A percentile compares a stretch with the other conserved stretches of the same genome.
These are phyloP conservation scores for Nyctereutes procyonoides DNA, from an alignment of 2,113 vertebrate species.

Conservation along the genomic window DNA sequence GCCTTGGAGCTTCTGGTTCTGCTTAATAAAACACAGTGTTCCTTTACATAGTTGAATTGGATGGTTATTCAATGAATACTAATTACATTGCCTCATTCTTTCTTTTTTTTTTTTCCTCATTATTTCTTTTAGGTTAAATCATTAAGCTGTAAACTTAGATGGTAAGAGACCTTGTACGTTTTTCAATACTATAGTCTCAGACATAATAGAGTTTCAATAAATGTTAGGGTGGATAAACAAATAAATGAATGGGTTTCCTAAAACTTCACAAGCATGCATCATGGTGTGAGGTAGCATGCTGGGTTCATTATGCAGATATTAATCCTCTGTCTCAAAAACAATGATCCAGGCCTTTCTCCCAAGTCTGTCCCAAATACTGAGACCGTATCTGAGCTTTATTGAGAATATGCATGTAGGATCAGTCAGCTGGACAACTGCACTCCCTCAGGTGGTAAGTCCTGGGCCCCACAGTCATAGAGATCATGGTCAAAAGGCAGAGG, in stretches of 20 bases:
- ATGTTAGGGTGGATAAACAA: not conserved
- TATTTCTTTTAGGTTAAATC: conserved; percentile 36
- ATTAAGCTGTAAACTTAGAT: not conserved
- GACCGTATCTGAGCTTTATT: not conserved
- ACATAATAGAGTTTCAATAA: not conserved
- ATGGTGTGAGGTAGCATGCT: not conserved
- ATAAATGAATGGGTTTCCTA: conserved; percentile 2
- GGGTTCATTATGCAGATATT: not conserved
- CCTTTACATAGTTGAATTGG: not conserved
- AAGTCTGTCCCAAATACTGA: not conserved
- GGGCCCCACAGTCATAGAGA: not conserved
- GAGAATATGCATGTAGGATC: not conserved
- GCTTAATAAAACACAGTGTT: not conserved
- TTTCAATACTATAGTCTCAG: not conserved
- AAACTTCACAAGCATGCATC: not conserved
- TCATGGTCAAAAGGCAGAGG: not conserved
- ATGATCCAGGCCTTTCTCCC: not conserved
- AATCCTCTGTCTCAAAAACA: not conserved
- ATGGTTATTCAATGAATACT: not conserved
- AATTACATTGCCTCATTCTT: conserved; percentile 37
- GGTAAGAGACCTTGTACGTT: not conserved
- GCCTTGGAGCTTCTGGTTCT: not conserved
- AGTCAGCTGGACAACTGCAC: not conserved
- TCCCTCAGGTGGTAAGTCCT: not conserved
- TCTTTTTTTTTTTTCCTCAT: conserved; percentile 41